Conservation (phyloP, 2,888 invertebrate species). For the Chrysolina oricalcia region DNA sequence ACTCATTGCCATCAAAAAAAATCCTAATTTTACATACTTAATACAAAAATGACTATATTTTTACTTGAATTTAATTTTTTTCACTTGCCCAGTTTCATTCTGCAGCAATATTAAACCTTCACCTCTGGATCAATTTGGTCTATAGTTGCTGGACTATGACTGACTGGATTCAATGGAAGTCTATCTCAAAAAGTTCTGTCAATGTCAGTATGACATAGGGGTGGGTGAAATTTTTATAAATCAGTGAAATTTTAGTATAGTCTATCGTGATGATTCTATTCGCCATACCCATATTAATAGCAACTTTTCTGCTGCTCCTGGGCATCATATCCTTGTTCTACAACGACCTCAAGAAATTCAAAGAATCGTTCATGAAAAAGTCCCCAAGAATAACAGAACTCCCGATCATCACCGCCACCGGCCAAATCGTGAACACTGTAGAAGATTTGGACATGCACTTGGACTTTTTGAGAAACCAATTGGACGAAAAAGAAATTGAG, state of each 20-base stretch:
- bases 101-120: too few relatives aligned
- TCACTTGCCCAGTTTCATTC: too few relatives aligned
- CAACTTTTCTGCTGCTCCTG: slow-evolving; percentile 53
- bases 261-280: slow-evolving; percentile 55
- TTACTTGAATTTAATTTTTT: too few relatives aligned
- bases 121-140: too few relatives aligned
- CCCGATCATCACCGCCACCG: slow-evolving; percentile 61
- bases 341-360: slow-evolving; percentile 50
- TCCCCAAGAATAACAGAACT: slow-evolving; percentile 55
- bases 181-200: slow-evolving; percentile 26
- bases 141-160: too few relatives aligned
- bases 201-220: slow-evolving; percentile 41
- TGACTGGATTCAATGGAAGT: not conserved
- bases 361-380: slow-evolving; percentile 46
- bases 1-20: too few relatives aligned
- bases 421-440: slow-evolving; percentile 62
- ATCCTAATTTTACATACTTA: too few relatives aligned
- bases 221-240: slow-evolving; percentile 15
- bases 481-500: slow-evolving; percentile 64
- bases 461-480: slow-evolving; percentile 61
- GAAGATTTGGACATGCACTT: slow-evolving; percentile 66
- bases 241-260: slow-evolving; percentile 30
- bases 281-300: slow-evolving; percentile 58
- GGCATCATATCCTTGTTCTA: not conserved
- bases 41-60: too few relatives aligned